A percentile compares a stretch with the other conserved stretches of the same genome.
Conservation (phyloP, 2,888 invertebrate genomes). For the Thera britannica region DNA sequence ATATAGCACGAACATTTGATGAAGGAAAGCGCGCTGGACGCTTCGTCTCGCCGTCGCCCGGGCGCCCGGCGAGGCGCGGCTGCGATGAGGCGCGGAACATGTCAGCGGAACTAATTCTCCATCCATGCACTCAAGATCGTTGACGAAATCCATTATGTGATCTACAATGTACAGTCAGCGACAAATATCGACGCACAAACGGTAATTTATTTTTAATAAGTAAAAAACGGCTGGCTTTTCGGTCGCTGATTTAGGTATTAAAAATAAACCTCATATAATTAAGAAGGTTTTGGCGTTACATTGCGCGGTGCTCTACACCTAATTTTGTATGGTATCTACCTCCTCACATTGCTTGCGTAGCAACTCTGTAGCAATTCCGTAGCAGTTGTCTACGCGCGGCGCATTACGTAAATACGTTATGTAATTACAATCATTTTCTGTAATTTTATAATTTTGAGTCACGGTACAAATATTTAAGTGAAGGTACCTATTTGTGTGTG, state of each 20-base stretch:
- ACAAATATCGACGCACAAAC: constrained; percentile 32
- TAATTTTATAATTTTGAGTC: too few species aligned
- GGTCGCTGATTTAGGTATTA: constrained; percentile 1
- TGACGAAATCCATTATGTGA: constrained; percentile 78
- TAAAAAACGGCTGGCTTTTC: constrained; percentile 4
- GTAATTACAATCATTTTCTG: too few species aligned
- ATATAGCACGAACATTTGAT: constrained; percentile 78
- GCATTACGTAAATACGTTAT: too few species aligned
- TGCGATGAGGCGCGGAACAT: constrained; percentile 53
- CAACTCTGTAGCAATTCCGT: too few species aligned
- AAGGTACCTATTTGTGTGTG: too few species aligned
- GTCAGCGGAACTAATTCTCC: constrained; percentile 71
- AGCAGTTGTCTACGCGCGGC: too few species aligned
- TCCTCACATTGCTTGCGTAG: too few species aligned
- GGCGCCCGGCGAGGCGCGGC: constrained; percentile 43
- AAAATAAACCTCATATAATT: neutral
- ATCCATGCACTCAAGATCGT: constrained; percentile 82
- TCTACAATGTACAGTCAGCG: constrained; percentile 61
- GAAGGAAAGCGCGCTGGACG: constrained; percentile 73
- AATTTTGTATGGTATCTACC: too few species aligned
- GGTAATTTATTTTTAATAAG: constrained; percentile 12
- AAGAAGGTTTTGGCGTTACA: neutral
- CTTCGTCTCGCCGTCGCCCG: constrained; percentile 65
- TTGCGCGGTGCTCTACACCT: neutral
- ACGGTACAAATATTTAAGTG: too few species aligned